Evolutionary conservation across 2,113 vertebrate genomes (phyloP).

Genomic region (Vidua macroura): DNA sequence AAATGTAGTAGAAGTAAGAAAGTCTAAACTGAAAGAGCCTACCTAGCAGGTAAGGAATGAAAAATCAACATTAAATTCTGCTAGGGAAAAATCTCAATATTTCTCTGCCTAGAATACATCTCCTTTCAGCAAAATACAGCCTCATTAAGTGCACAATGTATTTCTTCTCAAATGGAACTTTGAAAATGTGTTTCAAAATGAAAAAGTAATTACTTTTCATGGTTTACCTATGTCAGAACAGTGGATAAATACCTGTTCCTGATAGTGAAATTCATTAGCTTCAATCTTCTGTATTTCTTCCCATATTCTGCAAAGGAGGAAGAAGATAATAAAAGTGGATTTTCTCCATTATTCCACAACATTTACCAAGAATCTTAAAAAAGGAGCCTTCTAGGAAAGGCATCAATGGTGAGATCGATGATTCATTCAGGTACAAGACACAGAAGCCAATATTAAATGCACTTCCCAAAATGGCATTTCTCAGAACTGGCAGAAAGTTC

Average conservation of each 20-base stretch:
- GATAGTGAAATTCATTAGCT: slow-evolving; percentile 94
- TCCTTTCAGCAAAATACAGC: neutral
- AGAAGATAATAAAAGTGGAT: neutral
- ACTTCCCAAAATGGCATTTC: neutral
- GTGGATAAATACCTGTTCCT: slow-evolving; percentile 86
- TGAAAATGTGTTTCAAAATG: neutral
- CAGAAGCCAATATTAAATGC: neutral
- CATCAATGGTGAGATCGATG: neutral
- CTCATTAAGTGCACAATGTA: neutral
- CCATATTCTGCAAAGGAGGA: slow-evolving; percentile 82
- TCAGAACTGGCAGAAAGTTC: neutral
- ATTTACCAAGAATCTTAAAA: neutral
- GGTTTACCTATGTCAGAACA: neutral
- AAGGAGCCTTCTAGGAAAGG: neutral
- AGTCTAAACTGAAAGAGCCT: neutral
- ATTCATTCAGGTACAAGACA: neutral
- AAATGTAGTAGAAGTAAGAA: neutral
- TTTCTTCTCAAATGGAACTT: neutral
- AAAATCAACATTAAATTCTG: neutral
- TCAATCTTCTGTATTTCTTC: slow-evolving; percentile 97
- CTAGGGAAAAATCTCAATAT: neutral
- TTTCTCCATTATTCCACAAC: neutral
- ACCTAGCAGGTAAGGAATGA: neutral
- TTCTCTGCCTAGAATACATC: neutral
- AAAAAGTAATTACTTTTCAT: neutral